A percentile compares a stretch with the other conserved stretches of the same genome.
Evolutionary conservation across 1,140 invertebrate genomes (phyloP).

Genomic region (Popillia japonica): DNA sequence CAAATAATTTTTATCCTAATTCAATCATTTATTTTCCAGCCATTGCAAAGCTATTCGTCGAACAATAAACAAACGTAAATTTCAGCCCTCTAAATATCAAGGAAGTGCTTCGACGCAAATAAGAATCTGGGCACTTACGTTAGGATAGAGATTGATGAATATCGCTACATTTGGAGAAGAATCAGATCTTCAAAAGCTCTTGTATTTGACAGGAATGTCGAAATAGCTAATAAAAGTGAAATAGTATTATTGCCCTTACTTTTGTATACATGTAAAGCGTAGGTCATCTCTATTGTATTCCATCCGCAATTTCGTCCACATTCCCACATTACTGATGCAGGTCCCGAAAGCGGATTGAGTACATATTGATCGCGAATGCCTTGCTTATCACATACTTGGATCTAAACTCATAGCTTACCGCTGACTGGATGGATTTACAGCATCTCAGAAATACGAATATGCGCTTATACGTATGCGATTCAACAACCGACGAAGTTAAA

Average conservation of each 20-base stretch:
- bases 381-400: slow-evolving; percentile 48
- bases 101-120: too few species aligned
- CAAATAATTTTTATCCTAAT: too few species aligned
- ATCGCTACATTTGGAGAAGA: not conserved
- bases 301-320: slow-evolving; percentile 37
- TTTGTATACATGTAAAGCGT: slow-evolving; percentile 17
- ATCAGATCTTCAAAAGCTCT: not conserved
- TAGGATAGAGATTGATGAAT: too few species aligned
- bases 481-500: not conserved
- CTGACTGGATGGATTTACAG: slow-evolving; percentile 46
- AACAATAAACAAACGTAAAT: too few species aligned
- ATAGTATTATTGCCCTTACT: not conserved
- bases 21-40: too few species aligned
- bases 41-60: too few species aligned
- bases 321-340: slow-evolving; percentile 20
- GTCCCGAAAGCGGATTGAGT: slow-evolving; percentile 45
- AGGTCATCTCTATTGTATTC: slow-evolving; percentile 24
- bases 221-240: slow-evolving; percentile 8
- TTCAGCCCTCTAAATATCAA: too few species aligned
- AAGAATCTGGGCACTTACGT: too few species aligned
- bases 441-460: slow-evolving; percentile 37
- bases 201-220: not conserved
- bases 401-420: slow-evolving; percentile 49
- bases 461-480: not conserved
- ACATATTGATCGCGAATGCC: slow-evolving; percentile 46